Percentiles rank a stretch among this genome's conserved stretches.
Evolutionary conservation across 2,113 vertebrate species (phyloP).

Genomic region (Atrichornis clamosus): DNA sequence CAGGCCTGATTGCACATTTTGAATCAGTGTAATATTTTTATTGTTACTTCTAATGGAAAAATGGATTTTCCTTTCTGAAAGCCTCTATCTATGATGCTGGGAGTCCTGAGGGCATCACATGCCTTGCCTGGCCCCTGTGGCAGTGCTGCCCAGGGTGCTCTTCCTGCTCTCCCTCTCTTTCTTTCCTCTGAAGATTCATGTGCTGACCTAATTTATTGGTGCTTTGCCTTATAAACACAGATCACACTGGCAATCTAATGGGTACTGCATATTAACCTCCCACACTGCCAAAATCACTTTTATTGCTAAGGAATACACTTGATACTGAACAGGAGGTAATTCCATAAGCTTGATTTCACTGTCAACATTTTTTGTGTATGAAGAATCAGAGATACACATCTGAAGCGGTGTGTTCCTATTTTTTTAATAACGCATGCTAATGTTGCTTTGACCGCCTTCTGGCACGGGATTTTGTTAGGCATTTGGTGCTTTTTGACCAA

Average conservation of each 20-base stretch:
- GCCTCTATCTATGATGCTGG: neutral
- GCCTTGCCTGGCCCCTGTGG: neutral
- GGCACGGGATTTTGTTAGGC: neutral
- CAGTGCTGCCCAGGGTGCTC: neutral
- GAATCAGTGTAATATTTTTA: slow-evolving; percentile 23
- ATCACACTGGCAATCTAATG: neutral
- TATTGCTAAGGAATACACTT: neutral
- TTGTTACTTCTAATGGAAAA: slow-evolving; percentile 38
- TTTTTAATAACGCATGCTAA: neutral
- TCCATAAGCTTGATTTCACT: neutral
- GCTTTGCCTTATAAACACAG: neutral
- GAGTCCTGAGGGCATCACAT: neutral
- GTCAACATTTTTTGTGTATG: neutral
- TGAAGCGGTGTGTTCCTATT: neutral
- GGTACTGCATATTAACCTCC: neutral
- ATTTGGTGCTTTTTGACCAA: neutral
- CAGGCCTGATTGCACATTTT: slow-evolving; percentile 30
- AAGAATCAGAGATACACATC: neutral
- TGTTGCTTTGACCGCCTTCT: neutral
- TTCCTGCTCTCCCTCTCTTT: neutral
- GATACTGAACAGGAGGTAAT: neutral
- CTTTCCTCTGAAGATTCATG: neutral
- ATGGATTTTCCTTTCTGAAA: slow-evolving; percentile 9
- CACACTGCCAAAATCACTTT: neutral
- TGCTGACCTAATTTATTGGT: slow-evolving; percentile 1